Percentiles rank a stretch among this genome's conserved stretches.
phyloP scores from a whole-genome alignment of 2,113 vertebrate species.

The Sander vitreus region DNA sequence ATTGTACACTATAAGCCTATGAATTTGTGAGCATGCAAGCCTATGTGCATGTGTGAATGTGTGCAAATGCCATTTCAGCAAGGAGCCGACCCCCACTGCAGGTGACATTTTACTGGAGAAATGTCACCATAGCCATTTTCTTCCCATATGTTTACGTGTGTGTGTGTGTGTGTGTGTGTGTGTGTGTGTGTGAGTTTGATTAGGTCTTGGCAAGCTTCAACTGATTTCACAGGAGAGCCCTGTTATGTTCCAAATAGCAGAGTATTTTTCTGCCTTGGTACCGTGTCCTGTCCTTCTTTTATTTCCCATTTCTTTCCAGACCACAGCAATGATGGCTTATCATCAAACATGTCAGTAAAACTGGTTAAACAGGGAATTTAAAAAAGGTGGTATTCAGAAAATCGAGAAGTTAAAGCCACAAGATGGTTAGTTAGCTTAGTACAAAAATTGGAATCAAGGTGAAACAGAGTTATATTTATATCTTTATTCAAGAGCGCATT shows the following conservation, averaged over 20 bases:
- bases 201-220: conserved; percentile 43
- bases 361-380: not conserved
- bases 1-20: conserved; percentile 67
- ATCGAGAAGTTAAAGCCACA: not conserved
- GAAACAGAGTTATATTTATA: too few species aligned
- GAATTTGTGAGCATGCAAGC: conserved; percentile 63
- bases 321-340: not conserved
- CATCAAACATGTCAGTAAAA: not conserved
- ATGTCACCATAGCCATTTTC: conserved; percentile 79
- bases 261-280: conserved; percentile 22
- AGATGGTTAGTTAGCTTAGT: not conserved
- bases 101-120: conserved; percentile 82
- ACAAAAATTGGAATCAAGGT: not conserved
- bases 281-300: conserved; percentile 7
- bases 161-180: conserved; percentile 11
- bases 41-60: conserved; percentile 31
- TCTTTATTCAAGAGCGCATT: too few species aligned
- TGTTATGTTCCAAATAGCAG: conserved; percentile 38
- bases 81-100: conserved; percentile 64
- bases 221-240: conserved; percentile 56
- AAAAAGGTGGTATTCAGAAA: not conserved
- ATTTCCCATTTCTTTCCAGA: conserved; percentile 9
- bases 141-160: conserved; percentile 38
- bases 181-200: conserved; percentile 39
- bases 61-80: conserved; percentile 79